Base-by-base conservation (phyloP, 2,888 invertebrate genomes). In the Rhabditophanes sp. region DNA sequence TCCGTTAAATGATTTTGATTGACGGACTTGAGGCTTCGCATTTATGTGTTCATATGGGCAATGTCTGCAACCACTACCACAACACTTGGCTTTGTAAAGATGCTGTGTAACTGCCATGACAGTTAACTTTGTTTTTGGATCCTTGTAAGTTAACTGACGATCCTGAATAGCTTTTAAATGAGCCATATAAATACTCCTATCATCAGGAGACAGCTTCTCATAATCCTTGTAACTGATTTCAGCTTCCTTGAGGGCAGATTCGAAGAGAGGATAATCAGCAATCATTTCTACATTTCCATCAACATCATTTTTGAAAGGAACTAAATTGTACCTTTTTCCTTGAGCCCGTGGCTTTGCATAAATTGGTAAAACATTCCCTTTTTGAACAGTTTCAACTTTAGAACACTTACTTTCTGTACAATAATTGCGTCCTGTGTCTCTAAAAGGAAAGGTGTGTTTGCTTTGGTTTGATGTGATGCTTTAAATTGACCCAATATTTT, bases 41-140 rank as follows among this genome's bases (percentile, higher is more conserved):
- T 51, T 56, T 15, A 46, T 47, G 38, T 49, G 43, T 15, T 47
- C 51, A 36, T 62, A 62, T 2, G 62, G 53, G 39, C 62, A 62
- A 41, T 62, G 62, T 24, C 62, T 41, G 33, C 62, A 62, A 5
- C 56, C 62, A 30, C 44, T 54, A 9, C 62, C 62, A 35, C 62
- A 62, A 29, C 62, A 62, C 35, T 57, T 47, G 2, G 47, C 58
- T 21, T 46, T 45, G 23, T 46, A 25, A 25, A 63, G 33, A 30
- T 56, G 42, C 35, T 56, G 50, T 4, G 47, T 30, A 23, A 20
- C 50, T 11, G 52, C 53, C 33, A 54, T 46, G 4, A 56, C 56
- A 2, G 33, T 22, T 25, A 44, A 42, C 9, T 41, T 39, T 2
- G 50, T 52, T n/a, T 33, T 23, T 7, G 58, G 59, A 33, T 55